Conservation (phyloP, 2,888 invertebrate genomes). For the Xylophagus ater region DNA sequence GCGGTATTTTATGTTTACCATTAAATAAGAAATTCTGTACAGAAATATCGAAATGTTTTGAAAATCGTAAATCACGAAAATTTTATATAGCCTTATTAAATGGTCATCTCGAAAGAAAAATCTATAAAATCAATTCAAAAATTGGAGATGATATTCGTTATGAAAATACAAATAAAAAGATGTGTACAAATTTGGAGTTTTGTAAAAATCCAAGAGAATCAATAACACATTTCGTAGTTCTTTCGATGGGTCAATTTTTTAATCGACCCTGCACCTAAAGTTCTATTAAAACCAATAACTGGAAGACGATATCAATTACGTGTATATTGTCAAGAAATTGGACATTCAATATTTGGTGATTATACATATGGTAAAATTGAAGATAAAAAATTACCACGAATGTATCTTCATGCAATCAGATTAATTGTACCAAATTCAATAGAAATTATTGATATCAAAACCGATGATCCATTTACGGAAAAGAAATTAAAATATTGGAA, state of each 20-base stretch:
- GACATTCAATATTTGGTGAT: slow-evolving; percentile 70
- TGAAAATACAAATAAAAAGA: slow-evolving; percentile 46
- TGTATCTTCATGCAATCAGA: slow-evolving; percentile 64
- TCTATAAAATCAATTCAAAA: slow-evolving; percentile 47
- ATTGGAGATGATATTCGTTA: slow-evolving; percentile 51
- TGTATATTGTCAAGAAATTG: slow-evolving; percentile 58
- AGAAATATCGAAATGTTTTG: slow-evolving; percentile 50
- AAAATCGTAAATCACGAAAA: slow-evolving; percentile 51
- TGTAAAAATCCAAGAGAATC: slow-evolving; percentile 46
- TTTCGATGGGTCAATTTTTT: slow-evolving; percentile 55
- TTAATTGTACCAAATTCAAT: slow-evolving; percentile 46
- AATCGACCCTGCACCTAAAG: slow-evolving; percentile 54
- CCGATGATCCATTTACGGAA: slow-evolving; percentile 52
- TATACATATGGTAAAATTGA: slow-evolving; percentile 61
- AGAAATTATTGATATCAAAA: slow-evolving; percentile 50
- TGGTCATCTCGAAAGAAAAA: slow-evolving; percentile 48
- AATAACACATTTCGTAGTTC: slow-evolving; percentile 48
- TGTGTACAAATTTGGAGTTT: slow-evolving; percentile 43
- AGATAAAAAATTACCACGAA: slow-evolving; percentile 54
- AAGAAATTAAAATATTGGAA: slow-evolving; percentile 13
- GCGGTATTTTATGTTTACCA: slow-evolving; percentile 66
- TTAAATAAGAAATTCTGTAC: slow-evolving; percentile 56
- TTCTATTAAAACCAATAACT: slow-evolving; percentile 60
- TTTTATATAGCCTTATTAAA: slow-evolving; percentile 66
- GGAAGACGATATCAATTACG: slow-evolving; percentile 71